Evolutionary conservation across 2,113 vertebrate genomes (phyloP).

Genomic region (Gnathonemus echidnorhynchus): DNA sequence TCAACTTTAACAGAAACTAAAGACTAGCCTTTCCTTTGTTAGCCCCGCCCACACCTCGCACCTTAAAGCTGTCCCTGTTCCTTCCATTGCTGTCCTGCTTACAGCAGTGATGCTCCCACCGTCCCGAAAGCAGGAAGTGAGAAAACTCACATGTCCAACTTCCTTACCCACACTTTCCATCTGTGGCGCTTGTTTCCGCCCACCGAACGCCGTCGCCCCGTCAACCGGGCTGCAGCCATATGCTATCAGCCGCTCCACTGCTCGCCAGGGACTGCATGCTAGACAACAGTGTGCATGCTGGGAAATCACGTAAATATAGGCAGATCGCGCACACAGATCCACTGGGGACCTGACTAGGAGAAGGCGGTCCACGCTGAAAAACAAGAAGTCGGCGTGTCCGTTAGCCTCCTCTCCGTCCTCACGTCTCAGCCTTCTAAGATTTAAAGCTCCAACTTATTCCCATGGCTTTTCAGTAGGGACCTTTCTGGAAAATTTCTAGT

Average conservation of each 20-base stretch:
- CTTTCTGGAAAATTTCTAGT: not conserved
- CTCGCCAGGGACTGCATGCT: not conserved
- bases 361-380: not conserved
- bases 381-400: not conserved
- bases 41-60: no score
- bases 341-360: not conserved
- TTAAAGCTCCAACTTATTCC: not conserved
- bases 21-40: not conserved
- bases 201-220: not conserved
- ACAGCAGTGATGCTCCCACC: not conserved
- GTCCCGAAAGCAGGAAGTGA: not conserved
- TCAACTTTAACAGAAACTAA: not conserved
- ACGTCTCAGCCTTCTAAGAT: not conserved
- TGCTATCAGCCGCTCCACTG: not conserved
- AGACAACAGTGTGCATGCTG: not conserved
- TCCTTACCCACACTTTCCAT: not conserved
- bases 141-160: not conserved
- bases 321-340: not conserved
- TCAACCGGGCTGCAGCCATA: no score
- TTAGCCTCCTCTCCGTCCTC: not conserved
- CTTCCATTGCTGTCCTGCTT: not conserved
- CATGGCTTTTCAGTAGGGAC: not conserved
- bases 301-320: not conserved
- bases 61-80: not conserved
- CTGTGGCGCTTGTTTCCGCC: not conserved